phyloP scores from a whole-genome alignment of 35 echinoderm and acorn worm genomes.

The Amphiura filiformis region DNA sequence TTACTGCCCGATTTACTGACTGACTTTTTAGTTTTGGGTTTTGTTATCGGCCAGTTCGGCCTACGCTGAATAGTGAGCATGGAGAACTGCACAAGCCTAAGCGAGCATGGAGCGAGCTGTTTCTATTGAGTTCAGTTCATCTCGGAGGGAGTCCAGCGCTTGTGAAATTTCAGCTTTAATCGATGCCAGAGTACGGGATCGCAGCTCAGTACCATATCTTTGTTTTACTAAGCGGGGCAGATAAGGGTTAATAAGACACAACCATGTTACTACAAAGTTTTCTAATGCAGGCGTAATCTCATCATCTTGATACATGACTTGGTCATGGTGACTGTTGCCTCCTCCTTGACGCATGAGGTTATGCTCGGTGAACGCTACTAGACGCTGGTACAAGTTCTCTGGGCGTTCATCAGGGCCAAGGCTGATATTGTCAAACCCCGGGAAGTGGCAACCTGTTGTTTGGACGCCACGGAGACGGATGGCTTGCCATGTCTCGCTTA shows the following conservation, averaged over 20 bases:
- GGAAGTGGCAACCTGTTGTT: conserved; percentile 22
- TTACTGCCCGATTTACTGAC: background rate
- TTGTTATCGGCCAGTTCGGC: background rate
- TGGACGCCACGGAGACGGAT: conserved; percentile 41
- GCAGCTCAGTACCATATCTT: conserved; percentile 34
- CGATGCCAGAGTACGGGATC: conserved; percentile 40
- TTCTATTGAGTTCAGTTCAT: background rate
- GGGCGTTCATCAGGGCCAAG: conserved; percentile 10
- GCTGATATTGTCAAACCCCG: conserved; percentile 18
- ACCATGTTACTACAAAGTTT: conserved; percentile 31
- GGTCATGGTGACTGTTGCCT: background rate
- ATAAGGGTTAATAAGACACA: conserved; percentile 8
- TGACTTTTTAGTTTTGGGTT: background rate
- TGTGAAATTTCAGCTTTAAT: conserved; percentile 61
- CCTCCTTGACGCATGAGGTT: conserved; percentile 2
- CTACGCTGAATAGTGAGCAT: background rate
- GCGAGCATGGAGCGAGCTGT: background rate
- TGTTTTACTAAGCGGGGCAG: conserved; percentile 34
- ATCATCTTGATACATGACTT: background rate
- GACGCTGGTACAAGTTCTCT: conserved; percentile 29
- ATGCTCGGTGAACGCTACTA: conserved; percentile 39
- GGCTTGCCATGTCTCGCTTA: conserved; percentile 34
- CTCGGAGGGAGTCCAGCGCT: background rate
- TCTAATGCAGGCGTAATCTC: background rate
- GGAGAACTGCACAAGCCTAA: background rate